Conservation (phyloP, 1,140 invertebrate genomes). For the Papilio polytes region DNA sequence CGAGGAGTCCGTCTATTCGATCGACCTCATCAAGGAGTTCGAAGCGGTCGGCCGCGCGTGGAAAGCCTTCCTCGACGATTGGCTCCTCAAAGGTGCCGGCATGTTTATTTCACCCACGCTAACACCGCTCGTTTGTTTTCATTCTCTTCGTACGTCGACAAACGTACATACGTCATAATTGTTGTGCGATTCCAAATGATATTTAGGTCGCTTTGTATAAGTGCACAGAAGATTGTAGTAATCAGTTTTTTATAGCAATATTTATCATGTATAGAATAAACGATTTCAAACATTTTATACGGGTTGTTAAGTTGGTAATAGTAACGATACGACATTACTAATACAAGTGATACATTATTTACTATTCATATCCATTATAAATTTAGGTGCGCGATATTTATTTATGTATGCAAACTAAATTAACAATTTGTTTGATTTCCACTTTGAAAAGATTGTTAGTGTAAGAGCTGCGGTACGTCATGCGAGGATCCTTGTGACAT, state of each 20-base stretch:
- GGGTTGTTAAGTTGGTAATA: constrained; percentile 28
- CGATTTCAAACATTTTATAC: background rate
- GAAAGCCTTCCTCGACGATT: constrained; percentile 89
- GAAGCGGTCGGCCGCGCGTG: constrained; percentile 89
- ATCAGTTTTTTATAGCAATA: background rate
- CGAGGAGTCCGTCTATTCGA: constrained; percentile 87
- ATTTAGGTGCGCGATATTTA: background rate
- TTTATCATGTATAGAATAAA: background rate
- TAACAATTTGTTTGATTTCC: constrained; percentile 3
- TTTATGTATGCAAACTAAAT: constrained; percentile 8
- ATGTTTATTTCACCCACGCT: constrained; percentile 72
- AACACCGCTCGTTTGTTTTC: constrained; percentile 46
- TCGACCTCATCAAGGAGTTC: constrained; percentile 94
- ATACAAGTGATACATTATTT: background rate
- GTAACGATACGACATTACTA: background rate
- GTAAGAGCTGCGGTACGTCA: constrained; percentile 44
- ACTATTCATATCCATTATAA: background rate
- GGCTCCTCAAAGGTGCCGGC: constrained; percentile 88
- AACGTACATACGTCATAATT: constrained; percentile 43
- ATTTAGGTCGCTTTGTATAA: background rate
- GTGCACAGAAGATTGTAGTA: background rate
- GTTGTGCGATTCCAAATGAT: background rate
- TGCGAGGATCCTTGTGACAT: constrained; percentile 62
- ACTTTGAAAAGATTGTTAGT: background rate
- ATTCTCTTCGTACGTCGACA: constrained; percentile 36